Percentiles rank a stretch among this genome's conserved stretches.
Evolutionary conservation across 1,140 invertebrate genomes (phyloP).

Genomic region (Drosophila mauritiana): DNA sequence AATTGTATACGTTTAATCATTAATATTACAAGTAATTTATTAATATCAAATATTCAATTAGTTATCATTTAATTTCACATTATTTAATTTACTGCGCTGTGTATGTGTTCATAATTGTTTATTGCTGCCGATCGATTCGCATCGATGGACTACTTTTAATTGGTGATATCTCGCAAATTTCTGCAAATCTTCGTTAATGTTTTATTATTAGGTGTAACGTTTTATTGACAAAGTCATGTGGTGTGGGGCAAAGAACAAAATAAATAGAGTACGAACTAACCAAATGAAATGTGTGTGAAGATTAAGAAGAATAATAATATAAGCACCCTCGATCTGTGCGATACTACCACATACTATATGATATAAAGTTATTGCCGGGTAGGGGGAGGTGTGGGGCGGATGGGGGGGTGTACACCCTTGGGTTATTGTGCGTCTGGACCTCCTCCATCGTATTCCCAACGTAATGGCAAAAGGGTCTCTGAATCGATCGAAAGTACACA

Average conservation of each 20-base stretch:
- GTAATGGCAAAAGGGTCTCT: constrained; percentile 45
- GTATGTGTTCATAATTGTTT: constrained; percentile 49
- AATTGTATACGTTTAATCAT: constrained; percentile 82
- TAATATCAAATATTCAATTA: constrained; percentile 83
- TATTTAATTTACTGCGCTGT: constrained; percentile 74
- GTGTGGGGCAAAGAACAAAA: constrained; percentile 47
- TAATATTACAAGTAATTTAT: constrained; percentile 81
- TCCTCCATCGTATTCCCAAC: constrained; percentile 43
- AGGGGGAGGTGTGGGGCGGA: constrained; percentile 1
- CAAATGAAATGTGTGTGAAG: constrained; percentile 60
- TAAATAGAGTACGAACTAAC: constrained; percentile 52
- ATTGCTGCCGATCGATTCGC: constrained; percentile 43
- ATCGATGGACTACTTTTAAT: constrained; percentile 16
- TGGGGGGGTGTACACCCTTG: constrained; percentile 10
- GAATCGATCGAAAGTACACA: constrained; percentile 7
- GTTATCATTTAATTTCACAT: constrained; percentile 80
- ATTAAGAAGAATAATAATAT: constrained; percentile 19
- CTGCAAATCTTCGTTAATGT: constrained; percentile 34
- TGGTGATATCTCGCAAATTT: constrained; percentile 18
- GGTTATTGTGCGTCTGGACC: constrained; percentile 54
- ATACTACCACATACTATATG: constrained; percentile 16
- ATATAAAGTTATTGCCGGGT: background rate
- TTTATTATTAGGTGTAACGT: constrained; percentile 45
- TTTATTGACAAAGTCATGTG: constrained; percentile 63
- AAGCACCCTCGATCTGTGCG: constrained; percentile 50